A percentile compares a stretch with the other conserved stretches of the same genome.
phyloP scores from a whole-genome alignment of 1,140 invertebrate genomes.

The Hypothenemus hampei region DNA sequence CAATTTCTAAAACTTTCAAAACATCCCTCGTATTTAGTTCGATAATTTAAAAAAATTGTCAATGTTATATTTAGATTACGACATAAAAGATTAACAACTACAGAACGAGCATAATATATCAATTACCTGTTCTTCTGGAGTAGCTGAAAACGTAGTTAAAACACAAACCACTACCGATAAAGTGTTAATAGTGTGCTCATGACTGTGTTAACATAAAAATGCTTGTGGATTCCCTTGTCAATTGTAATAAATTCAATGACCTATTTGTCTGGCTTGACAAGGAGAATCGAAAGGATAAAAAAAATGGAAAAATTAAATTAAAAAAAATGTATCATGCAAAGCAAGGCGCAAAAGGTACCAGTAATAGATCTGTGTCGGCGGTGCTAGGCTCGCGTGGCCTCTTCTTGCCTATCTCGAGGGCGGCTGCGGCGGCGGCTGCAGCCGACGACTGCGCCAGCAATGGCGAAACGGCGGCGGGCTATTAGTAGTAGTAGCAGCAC shows the following conservation, averaged over 20 bases:
- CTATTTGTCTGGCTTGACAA: conserved; percentile 1
- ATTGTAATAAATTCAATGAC: neutral
- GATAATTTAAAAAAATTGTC: no score
- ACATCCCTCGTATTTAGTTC: no score
- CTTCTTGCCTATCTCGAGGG: conserved; percentile 80
- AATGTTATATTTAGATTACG: no score
- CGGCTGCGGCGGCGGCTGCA: conserved; percentile 47
- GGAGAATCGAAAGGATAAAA: neutral
- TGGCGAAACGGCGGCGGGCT: conserved; percentile 48
- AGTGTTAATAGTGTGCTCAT: conserved; percentile 24
- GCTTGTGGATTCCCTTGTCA: no score
- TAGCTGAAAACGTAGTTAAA: conserved; percentile 31
- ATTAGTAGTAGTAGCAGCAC: conserved; percentile 51
- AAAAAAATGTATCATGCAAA: conserved; percentile 50
- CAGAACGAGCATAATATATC: no score
- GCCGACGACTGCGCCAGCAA: conserved; percentile 47
- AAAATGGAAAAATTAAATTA: conserved; percentile 3
- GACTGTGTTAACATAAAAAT: conserved; percentile 18
- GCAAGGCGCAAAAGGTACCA: conserved; percentile 71
- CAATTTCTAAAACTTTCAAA: no score
- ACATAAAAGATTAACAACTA: no score
- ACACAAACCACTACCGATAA: conserved; percentile 41
- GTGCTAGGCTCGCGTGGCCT: conserved; percentile 69
- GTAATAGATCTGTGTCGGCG: conserved; percentile 76
- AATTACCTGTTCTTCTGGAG: no score